phyloP scores from a whole-genome alignment of 92 coral and sea anemone species.

The Porites divaricata region DNA sequence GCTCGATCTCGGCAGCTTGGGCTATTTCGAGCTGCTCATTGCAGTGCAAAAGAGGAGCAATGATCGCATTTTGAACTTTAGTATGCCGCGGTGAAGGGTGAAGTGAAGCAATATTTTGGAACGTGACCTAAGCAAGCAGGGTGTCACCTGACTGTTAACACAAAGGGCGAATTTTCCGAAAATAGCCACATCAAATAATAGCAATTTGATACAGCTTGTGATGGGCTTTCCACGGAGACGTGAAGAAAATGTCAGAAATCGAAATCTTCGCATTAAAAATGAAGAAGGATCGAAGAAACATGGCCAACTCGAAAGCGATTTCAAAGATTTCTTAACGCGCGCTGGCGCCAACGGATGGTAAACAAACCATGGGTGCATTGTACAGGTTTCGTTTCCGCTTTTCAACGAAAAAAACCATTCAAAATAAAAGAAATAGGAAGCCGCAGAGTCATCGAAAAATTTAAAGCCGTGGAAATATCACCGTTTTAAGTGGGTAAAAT shows the following conservation, averaged over 20 bases:
- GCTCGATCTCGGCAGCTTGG: background rate
- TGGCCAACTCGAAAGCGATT: background rate
- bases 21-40: background rate
- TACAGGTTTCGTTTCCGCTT: background rate
- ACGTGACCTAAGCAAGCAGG: constrained; percentile 23
- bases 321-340: background rate
- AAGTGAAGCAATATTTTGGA: background rate
- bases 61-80: background rate
- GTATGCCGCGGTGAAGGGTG: background rate
- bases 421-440: too few relatives aligned
- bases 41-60: background rate
- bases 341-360: background rate
- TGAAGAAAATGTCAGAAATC: constrained; percentile 11
- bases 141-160: constrained; percentile 4
- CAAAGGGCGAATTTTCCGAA: constrained; percentile 3
- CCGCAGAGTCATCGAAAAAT: background rate
- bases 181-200: constrained; percentile 29
- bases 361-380: background rate
- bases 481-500: too few relatives aligned
- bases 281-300: too few relatives aligned
- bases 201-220: background rate
- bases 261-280: background rate
- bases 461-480: background rate
- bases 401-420: background rate
- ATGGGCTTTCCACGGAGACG: constrained; percentile 39